Conservation (phyloP, 2,888 invertebrate genomes). For the Scaptomyza reducta region DNA sequence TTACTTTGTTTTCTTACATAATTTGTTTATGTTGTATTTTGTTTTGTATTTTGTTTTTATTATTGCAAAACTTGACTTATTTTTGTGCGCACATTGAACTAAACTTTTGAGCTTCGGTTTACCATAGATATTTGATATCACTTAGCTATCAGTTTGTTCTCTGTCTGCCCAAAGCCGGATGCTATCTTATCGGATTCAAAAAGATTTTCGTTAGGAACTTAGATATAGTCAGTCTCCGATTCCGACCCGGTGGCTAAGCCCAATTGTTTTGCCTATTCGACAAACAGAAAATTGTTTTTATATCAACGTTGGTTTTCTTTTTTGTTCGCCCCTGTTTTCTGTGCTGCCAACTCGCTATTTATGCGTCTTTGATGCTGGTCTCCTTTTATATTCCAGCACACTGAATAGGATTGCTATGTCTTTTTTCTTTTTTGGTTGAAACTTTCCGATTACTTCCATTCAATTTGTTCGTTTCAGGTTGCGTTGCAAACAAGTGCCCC, state of each 20-base stretch:
- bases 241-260: slow-evolving; percentile 35
- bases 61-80: background rate
- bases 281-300: slow-evolving; percentile 34
- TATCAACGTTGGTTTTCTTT: slow-evolving; percentile 5
- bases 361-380: slow-evolving; percentile 46
- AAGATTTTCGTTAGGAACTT: slow-evolving; percentile 17
- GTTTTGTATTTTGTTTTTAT: background rate
- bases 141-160: slow-evolving; percentile 30
- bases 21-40: no score
- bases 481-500: slow-evolving; percentile 46
- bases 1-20: background rate
- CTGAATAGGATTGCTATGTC: background rate
- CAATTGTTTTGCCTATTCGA: slow-evolving; percentile 41
- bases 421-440: slow-evolving; percentile 21
- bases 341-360: slow-evolving; percentile 37
- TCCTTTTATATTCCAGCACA: slow-evolving; percentile 6
- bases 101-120: slow-evolving; percentile 32
- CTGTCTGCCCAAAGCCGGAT: slow-evolving; percentile 24
- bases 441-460: slow-evolving; percentile 58
- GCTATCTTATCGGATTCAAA: slow-evolving; percentile 45
- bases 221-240: background rate
- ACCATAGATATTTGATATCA: slow-evolving; percentile 33
- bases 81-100: slow-evolving; percentile 5
- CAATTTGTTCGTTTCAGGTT: slow-evolving; percentile 48
- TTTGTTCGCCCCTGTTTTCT: slow-evolving; percentile 6